Conservation (phyloP, 2,113 vertebrate species). For the Centrocercus urophasianus region DNA sequence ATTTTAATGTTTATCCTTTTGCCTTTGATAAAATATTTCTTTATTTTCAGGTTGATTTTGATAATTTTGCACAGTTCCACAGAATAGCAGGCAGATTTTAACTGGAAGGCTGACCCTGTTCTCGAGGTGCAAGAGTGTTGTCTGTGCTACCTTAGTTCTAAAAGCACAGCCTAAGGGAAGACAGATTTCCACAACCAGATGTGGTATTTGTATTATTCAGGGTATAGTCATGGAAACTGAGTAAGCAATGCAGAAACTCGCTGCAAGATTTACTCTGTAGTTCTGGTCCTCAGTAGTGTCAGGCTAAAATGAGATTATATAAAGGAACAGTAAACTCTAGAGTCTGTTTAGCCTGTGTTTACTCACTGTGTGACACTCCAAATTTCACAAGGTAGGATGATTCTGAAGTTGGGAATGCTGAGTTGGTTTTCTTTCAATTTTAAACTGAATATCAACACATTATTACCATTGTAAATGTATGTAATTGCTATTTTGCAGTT, state of each 20-base stretch:
- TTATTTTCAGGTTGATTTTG: background rate
- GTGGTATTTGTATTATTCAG: background rate
- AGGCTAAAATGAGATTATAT: background rate
- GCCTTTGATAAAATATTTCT: background rate
- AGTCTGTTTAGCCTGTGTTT: background rate
- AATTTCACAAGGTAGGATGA: background rate
- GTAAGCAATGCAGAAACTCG: background rate
- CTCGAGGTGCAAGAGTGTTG: background rate
- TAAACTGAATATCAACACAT: background rate
- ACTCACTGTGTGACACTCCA: background rate
- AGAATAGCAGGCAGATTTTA: background rate
- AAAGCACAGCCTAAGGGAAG: background rate
- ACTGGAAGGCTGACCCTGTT: background rate
- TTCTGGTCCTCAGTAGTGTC: background rate
- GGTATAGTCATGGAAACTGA: background rate
- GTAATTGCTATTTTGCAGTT: constrained; percentile 80
- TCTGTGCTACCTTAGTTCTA: background rate
- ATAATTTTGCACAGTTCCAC: background rate
- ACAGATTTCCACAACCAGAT: background rate
- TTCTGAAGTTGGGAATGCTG: background rate
- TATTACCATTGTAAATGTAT: background rate
- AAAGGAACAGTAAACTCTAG: background rate
- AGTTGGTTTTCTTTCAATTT: background rate
- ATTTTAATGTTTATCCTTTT: background rate
- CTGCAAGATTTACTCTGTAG: background rate